Evolutionary conservation across 2,797 vertebrate genomes (phyloP).

Genomic region (Lepus townsendii): DNA sequence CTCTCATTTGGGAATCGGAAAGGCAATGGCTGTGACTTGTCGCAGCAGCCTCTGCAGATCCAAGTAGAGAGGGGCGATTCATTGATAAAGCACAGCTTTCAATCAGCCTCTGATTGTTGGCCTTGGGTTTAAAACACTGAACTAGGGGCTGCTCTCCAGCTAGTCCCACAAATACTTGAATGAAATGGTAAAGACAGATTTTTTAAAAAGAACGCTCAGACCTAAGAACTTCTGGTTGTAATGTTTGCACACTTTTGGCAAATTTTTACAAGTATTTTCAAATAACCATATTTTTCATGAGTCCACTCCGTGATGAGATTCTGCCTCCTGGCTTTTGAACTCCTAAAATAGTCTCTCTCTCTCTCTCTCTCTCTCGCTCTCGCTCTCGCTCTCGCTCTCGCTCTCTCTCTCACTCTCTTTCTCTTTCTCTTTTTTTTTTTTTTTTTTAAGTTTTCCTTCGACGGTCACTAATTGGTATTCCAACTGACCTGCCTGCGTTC

Average conservation of each 20-base stretch:
- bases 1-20: constrained; percentile 70
- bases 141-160: constrained; percentile 39
- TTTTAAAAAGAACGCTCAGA: constrained; percentile 63
- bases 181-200: constrained; percentile 76
- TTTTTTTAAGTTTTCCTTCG: neutral
- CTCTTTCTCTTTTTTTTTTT: neutral
- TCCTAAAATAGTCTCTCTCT: constrained; percentile 56
- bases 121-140: constrained; percentile 53
- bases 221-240: constrained; percentile 73
- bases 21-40: constrained; percentile 67
- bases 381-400: neutral
- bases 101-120: constrained; percentile 20
- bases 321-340: constrained; percentile 46
- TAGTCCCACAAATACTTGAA: constrained; percentile 64
- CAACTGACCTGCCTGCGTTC: neutral
- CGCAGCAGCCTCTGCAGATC: neutral
- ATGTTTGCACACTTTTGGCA: constrained; percentile 77
- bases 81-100: neutral
- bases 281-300: constrained; percentile 60
- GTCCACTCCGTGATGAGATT: neutral
- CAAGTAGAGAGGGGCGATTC: constrained; percentile 45
- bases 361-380: no score
- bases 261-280: constrained; percentile 75
- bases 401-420: no score
- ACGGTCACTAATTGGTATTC: constrained; percentile 40